Conservation (phyloP, 2,888 invertebrate genomes). For the Drosophila demipolita region DNA sequence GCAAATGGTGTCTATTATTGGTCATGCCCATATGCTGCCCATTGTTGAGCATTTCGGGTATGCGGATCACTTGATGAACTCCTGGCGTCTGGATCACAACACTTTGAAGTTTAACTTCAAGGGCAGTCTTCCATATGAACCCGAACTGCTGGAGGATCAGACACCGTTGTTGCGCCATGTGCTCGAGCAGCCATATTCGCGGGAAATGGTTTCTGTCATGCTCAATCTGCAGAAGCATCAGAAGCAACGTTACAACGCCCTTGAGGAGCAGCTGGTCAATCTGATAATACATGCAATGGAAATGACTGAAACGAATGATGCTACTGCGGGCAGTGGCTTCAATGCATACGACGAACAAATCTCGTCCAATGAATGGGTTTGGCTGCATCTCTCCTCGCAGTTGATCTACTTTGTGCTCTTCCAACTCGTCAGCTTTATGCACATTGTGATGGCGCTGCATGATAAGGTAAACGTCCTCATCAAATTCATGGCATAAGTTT, state of each 20-base stretch:
- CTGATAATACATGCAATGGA: conserved; percentile 97
- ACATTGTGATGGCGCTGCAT: conserved; percentile 95
- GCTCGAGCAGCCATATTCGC: conserved; percentile 96
- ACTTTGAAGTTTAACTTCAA: conserved; percentile 89
- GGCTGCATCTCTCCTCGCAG: conserved; percentile 97
- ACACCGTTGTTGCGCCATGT: conserved; percentile 94
- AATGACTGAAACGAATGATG: conserved; percentile 90
- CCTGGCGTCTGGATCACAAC: conserved; percentile 96
- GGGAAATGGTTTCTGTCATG: conserved; percentile 98
- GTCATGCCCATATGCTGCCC: conserved; percentile 95
- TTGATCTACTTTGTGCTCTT: conserved; percentile 97
- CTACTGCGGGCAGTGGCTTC: conserved; percentile 84
- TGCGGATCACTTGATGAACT: conserved; percentile 94
- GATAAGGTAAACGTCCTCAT: conserved; percentile 87
- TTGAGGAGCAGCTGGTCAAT: conserved; percentile 97
- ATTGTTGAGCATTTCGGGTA: conserved; percentile 97
- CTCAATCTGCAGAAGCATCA: conserved; percentile 96
- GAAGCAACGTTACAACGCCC: conserved; percentile 93
- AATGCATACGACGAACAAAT: conserved; percentile 85
- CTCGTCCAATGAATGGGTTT: conserved; percentile 89
- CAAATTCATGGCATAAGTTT: background rate
- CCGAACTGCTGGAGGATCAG: conserved; percentile 95
- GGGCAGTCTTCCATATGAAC: conserved; percentile 94
- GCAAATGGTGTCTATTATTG: conserved; percentile 97
- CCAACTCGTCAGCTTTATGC: conserved; percentile 96